phyloP scores from a whole-genome alignment of 1,140 invertebrate genomes.

The Lanistes nyassanus region DNA sequence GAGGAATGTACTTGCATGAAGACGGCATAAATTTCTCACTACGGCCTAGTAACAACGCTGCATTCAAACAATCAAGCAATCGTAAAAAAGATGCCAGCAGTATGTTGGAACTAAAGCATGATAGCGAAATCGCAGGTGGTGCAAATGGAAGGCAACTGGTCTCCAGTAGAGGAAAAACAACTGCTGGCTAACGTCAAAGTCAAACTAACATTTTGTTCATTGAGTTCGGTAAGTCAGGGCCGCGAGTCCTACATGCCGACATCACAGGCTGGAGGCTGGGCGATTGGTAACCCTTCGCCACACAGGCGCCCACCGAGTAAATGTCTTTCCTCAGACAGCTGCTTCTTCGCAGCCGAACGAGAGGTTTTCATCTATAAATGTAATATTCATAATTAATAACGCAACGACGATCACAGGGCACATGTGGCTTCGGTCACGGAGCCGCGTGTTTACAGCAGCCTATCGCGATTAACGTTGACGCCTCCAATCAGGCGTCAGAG shows the following conservation, averaged over 20 bases:
- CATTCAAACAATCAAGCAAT: too few relatives aligned
- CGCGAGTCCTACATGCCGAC: neutral
- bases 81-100: too few relatives aligned
- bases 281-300: too few relatives aligned
- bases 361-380: conserved; percentile 2
- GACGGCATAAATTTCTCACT: too few relatives aligned
- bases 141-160: too few relatives aligned
- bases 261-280: neutral
- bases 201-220: neutral
- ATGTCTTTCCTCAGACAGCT: conserved; percentile 3
- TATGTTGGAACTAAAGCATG: too few relatives aligned
- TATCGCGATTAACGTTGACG: conserved; percentile 22
- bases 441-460: conserved; percentile 22
- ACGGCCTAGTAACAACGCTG: too few relatives aligned
- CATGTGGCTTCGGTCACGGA: conserved; percentile 20
- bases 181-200: neutral
- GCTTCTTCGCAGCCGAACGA: neutral
- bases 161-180: too few relatives aligned
- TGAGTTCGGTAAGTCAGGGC: neutral
- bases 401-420: conserved; percentile 16
- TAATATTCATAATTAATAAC: conserved; percentile 31
- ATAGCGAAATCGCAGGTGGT: too few relatives aligned
- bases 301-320: neutral
- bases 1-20: too few relatives aligned
- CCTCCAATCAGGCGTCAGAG: conserved; percentile 27